Evolutionary conservation across 2,797 vertebrate species (phyloP).

Genomic region (Micromesistius poutassou): DNA sequence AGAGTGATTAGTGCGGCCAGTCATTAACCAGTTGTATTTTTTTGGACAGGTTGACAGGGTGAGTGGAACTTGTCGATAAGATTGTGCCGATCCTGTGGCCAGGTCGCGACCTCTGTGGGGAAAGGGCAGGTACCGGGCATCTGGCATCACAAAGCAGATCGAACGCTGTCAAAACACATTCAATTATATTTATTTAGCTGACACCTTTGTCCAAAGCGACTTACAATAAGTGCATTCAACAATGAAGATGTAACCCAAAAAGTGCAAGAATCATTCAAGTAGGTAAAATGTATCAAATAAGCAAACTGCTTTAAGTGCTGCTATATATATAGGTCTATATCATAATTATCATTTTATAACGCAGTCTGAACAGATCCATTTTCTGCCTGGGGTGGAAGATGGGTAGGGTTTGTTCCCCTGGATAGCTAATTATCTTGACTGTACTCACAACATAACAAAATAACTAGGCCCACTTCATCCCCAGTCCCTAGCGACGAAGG

Average conservation of each 20-base stretch:
- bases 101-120: constrained; percentile 65
- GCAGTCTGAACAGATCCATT: no score
- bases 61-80: constrained; percentile 46
- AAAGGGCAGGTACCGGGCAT: constrained; percentile 23
- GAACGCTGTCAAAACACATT: background rate
- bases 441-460: background rate
- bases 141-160: background rate
- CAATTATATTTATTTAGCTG: no score
- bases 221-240: no score
- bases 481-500: background rate
- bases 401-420: background rate
- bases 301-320: no score
- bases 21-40: constrained; percentile 21
- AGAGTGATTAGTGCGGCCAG: background rate
- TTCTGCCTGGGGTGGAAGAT: no score
- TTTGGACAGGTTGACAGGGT: constrained; percentile 51
- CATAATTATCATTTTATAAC: no score
- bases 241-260: no score
- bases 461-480: background rate
- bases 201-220: no score
- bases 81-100: constrained; percentile 49
- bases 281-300: no score
- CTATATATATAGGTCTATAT: no score
- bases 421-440: background rate
- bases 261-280: no score